These are phyloP conservation scores for Pasiphila rectangulata DNA, from an alignment of 2,888 invertebrate genomes.

Conservation along the genomic window DNA sequence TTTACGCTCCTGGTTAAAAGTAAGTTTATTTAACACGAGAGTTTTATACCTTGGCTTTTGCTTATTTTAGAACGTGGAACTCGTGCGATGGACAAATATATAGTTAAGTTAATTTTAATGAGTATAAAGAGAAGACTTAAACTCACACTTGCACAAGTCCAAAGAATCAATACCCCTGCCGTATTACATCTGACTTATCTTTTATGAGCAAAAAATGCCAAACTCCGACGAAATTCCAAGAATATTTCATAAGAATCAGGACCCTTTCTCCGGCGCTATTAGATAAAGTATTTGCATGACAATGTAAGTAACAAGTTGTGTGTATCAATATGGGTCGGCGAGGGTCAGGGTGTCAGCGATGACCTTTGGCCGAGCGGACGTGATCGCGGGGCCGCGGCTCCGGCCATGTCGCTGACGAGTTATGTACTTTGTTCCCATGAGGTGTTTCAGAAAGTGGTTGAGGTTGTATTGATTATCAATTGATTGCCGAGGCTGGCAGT, in stretches of 20 bases:
- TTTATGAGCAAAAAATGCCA: neutral
- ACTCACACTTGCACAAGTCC: neutral
- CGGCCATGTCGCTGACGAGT: too few species aligned
- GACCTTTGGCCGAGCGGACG: slow-evolving; percentile 10
- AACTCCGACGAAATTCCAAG: slow-evolving; percentile 1
- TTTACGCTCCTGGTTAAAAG: too few species aligned
- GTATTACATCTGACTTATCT: too few species aligned
- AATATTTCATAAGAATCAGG: slow-evolving; percentile 1
- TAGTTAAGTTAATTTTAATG: neutral
- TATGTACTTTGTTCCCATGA: too few species aligned
- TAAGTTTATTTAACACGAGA: too few species aligned
- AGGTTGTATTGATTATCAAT: too few species aligned
- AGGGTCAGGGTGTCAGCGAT: slow-evolving; percentile 9
- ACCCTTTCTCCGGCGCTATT: slow-evolving; percentile 2
- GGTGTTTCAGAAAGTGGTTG: too few species aligned
- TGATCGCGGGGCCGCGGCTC: neutral
- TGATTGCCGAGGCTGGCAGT: too few species aligned
- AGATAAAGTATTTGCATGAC: slow-evolving; percentile 14
- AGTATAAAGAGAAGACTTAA: neutral
- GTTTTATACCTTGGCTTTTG: too few species aligned
- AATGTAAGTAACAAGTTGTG: slow-evolving; percentile 19
- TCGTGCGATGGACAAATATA: too few species aligned
- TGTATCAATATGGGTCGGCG: slow-evolving; percentile 20
- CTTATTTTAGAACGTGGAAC: too few species aligned
- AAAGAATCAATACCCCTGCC: neutral